Evolutionary conservation across 2,888 invertebrate genomes (phyloP), one percentile per base, ranked within the genome.

Genomic region (Ophraella communa): DNA sequence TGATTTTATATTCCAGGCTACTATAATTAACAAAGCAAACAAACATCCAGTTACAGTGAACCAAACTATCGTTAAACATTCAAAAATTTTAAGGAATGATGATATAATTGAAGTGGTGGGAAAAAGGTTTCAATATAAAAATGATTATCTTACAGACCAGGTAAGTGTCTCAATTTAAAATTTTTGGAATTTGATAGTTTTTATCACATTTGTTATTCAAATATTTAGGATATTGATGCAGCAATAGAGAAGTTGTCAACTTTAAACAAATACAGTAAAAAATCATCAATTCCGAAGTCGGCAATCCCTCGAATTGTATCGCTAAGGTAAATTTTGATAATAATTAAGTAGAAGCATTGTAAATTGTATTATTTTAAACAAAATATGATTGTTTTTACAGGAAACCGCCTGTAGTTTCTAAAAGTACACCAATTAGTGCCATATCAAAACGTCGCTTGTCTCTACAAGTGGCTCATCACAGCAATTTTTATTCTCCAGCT

Each of bases 21-120:
- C 83, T 66, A 78, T 86, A 0, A 81, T 83, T 42, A 84, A 83
- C 64, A 82, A 84, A 64, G 81, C 83, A 17, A 7, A n/a, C 68
- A 73, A 0, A 5, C 81, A 81, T 0, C 78, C 79, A 56, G 84
- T 85, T 5, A 70, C 79, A 47, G 82, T 86, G 69, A 86, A 86
- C 75, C 83, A 82, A 0, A 74, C 68, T 18, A 20, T 74, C 0
- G 80, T 85, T 62, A 52, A 57, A 17, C 69, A 65, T 7, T 21
- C 53, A 7, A 82, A 81, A 71, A 83, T 85, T 65, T 77, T 86
- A 65, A 74, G 76, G 0, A 83, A 85, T 75, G 77, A 82, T 1
- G 86, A 86, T 77, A 71, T 79, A 64, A 77, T 86, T 65, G 67
- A 69, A 56, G 61, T 76, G n/a, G 21, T 67, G 3, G 71, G 62